phyloP scores from a whole-genome alignment of 2,797 vertebrate species.

The Denticeps clupeoides region DNA sequence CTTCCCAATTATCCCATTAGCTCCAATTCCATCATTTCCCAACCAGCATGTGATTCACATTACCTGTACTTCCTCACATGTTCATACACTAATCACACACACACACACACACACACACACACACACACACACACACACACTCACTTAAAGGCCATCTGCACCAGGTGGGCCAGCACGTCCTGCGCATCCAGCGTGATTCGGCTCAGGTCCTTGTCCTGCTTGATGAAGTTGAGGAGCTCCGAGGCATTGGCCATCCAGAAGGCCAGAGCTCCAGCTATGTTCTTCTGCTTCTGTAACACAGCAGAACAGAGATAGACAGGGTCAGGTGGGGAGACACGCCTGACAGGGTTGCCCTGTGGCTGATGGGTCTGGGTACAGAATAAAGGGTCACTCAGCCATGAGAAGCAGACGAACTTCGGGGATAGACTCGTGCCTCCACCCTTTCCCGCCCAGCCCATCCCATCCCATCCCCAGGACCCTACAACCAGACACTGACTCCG shows the following conservation, averaged over 20 bases:
- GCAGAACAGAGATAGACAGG: constrained; percentile 11
- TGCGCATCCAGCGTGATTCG: constrained; percentile 89
- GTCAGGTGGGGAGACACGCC: neutral
- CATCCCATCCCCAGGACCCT: constrained; percentile 42
- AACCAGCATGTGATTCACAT: constrained; percentile 2
- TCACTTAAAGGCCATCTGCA: constrained; percentile 99
- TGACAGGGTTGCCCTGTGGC: too few species aligned
- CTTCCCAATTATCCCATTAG: constrained; percentile 11
- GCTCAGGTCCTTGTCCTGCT: constrained; percentile 90
- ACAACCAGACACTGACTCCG: constrained; percentile 62
- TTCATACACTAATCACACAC: neutral
- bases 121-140: constrained; percentile 27
- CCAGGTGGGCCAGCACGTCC: constrained; percentile 88
- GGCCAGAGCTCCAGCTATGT: constrained; percentile 92
- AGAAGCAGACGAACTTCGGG: constrained; percentile 58
- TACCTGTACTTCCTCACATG: neutral
- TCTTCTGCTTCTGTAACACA: constrained; percentile 89
- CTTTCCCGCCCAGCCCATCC: constrained; percentile 59
- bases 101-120: neutral
- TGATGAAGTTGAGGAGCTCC: constrained; percentile 93
- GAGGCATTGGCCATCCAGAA: constrained; percentile 99
- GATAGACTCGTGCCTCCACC: constrained; percentile 72
- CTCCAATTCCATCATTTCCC: neutral
- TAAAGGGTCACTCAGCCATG: constrained; percentile 45
- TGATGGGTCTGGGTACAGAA: constrained; percentile 19